These are phyloP conservation scores for Oscheius onirici DNA, from an alignment of 2,888 invertebrate genomes.

Conservation along the genomic window DNA sequence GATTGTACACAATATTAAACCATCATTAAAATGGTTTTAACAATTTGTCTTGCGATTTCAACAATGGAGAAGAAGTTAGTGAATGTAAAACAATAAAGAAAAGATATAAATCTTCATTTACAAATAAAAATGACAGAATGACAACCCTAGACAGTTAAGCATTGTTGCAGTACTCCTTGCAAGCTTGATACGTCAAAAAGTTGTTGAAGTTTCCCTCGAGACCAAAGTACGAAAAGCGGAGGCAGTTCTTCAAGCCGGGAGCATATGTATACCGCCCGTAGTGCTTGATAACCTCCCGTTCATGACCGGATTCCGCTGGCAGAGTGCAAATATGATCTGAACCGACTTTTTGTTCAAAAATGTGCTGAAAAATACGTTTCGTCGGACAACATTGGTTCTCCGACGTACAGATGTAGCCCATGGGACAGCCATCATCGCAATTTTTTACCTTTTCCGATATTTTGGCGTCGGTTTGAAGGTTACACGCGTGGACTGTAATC, in stretches of 20 bases:
- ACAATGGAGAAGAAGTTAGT: no score
- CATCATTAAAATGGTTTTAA: no score
- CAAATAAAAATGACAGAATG: background rate
- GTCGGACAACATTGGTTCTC: slow-evolving; percentile 61
- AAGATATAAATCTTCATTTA: no score
- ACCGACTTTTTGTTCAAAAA: slow-evolving; percentile 4
- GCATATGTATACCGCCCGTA: slow-evolving; percentile 61
- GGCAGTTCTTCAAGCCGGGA: slow-evolving; percentile 57
- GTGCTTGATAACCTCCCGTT: slow-evolving; percentile 52
- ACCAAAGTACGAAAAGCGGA: slow-evolving; percentile 66
- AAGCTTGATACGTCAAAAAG: slow-evolving; percentile 57
- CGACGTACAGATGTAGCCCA: slow-evolving; percentile 44
- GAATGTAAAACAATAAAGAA: no score
- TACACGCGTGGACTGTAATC: slow-evolving; percentile 45
- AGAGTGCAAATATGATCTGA: slow-evolving; percentile 57
- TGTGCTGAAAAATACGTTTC: no score
- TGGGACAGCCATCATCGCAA: slow-evolving; percentile 47
- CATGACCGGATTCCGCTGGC: slow-evolving; percentile 56
- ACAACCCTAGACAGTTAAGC: background rate
- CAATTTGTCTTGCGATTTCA: no score
- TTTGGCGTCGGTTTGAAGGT: slow-evolving; percentile 49
- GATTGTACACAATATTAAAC: no score
- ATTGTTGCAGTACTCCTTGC: slow-evolving; percentile 54
- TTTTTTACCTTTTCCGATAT: slow-evolving; percentile 42
- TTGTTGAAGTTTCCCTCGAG: slow-evolving; percentile 66